Conservation (phyloP, 2,113 vertebrate species). For the Pachyramphus minor region DNA sequence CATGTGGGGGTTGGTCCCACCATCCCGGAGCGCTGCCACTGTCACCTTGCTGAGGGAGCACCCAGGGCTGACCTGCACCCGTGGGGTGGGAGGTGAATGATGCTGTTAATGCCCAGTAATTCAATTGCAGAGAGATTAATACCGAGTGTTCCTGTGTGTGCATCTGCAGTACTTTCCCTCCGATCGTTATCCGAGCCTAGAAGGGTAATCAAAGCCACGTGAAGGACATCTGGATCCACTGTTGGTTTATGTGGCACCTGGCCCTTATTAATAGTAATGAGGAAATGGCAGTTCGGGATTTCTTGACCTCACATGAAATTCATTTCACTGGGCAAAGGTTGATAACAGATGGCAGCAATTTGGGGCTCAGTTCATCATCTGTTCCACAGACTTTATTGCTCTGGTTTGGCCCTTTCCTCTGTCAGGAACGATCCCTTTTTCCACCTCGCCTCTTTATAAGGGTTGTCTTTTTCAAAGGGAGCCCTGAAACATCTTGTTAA, state of each 20-base stretch:
- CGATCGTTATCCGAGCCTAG: background rate
- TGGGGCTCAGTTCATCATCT: slow-evolving; percentile 30
- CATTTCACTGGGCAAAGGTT: slow-evolving; percentile 13
- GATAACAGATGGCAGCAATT: slow-evolving; percentile 46
- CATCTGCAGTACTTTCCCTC: background rate
- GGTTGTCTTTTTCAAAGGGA: slow-evolving; percentile 32
- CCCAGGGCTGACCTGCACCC: background rate
- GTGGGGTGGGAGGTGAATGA: rapidly evolving
- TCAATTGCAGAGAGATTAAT: background rate
- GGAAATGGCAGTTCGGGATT: slow-evolving; percentile 54
- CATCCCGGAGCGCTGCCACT: rapidly evolving
- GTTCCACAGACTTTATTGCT: background rate
- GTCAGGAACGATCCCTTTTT: background rate
- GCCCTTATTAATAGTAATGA: slow-evolving; percentile 32
- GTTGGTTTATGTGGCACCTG: background rate
- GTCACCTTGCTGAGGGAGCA: background rate
- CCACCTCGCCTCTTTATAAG: background rate
- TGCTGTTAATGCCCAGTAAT: background rate
- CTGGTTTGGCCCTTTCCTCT: background rate
- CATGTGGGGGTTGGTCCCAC: background rate
- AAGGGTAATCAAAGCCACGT: background rate
- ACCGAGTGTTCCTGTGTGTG: rapidly evolving
- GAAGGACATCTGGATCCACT: slow-evolving; percentile 24
- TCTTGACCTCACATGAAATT: slow-evolving; percentile 50
- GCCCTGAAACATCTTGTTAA: slow-evolving; percentile 26